Conservation (phyloP, 2,888 invertebrate genomes). For the Plemyria rubiginata region DNA sequence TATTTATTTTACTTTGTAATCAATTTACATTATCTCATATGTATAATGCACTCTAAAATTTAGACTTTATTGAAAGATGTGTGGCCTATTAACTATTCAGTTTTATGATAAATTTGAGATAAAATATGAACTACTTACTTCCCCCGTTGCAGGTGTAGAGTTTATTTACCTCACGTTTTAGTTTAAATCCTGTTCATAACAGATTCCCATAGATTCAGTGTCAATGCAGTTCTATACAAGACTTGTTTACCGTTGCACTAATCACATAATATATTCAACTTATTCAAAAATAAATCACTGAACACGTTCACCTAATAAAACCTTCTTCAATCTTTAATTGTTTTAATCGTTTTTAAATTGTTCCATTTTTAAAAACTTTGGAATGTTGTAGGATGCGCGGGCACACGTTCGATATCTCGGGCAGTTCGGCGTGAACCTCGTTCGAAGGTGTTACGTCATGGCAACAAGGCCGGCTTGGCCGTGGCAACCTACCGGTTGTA, state of each 20-base stretch:
- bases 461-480: slow-evolving; percentile 57
- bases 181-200: slow-evolving; percentile 28
- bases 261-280: slow-evolving; percentile 13
- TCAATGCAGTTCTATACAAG: slow-evolving; percentile 25
- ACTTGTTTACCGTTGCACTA: slow-evolving; percentile 29
- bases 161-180: slow-evolving; percentile 15
- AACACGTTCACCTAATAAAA: neutral
- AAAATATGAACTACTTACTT: too few species aligned
- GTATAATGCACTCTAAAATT: too few species aligned
- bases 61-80: too few species aligned
- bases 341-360: slow-evolving; percentile 6
- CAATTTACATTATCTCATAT: too few species aligned
- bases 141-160: neutral
- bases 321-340: neutral
- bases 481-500: slow-evolving; percentile 63
- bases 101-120: too few species aligned
- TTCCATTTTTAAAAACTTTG: slow-evolving; percentile 38
- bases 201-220: slow-evolving; percentile 24
- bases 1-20: too few species aligned
- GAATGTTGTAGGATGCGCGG: slow-evolving; percentile 54
- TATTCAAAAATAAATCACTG: slow-evolving; percentile 3
- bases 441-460: slow-evolving; percentile 71
- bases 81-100: too few species aligned
- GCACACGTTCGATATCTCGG: slow-evolving; percentile 63
- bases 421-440: slow-evolving; percentile 52